Base-by-base conservation (phyloP, 2,113 vertebrate genomes). In the Trogon surrucura region DNA sequence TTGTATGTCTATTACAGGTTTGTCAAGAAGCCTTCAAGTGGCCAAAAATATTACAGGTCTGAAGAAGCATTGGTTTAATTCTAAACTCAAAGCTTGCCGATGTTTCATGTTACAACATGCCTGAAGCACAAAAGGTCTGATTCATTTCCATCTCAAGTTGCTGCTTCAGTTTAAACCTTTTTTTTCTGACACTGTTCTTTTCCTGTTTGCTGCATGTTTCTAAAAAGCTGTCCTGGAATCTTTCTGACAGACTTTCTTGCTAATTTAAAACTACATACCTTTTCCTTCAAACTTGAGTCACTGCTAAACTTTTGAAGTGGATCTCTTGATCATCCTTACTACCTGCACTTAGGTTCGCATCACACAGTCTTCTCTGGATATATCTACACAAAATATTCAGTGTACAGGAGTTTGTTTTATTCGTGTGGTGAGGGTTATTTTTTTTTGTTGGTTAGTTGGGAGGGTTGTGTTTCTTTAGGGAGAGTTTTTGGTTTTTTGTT, bases 401-500 rank as follows among this genome's bases (percentile, higher is more conserved):
- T 36, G 14, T 36, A 3, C 2, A 26, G 4, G 4, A 30, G 23
- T 9, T 10, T 57, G 15, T 2, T 1, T 11, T 32, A 38, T 21
- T 57, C 9, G 13, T 54, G 18, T 47, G 45, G 16, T 47, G 45
- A 41, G 10, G 1, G 1, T 25, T 10, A 14, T 27, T 47, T 6
- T 22, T 12, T 29, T 80, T 9, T 29, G 11, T 6, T 18, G 13
- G 30, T 38, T 79, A 27, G 9, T 44, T 67, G 21, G 8, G 26
- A 5, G 26, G 51, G 2, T 20, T 58, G 13, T 3, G 15, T 41
- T 13, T 50, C 64, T 58, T 53, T 17, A 13, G 15, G 7, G 19
- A 36, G 3, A 1, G 2, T 3, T n/a, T 75, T 34, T 1, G 11
- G 3, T 4, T 57, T 53, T 51, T 41, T 9, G 50, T 51, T 17